A percentile compares a stretch with the other conserved stretches of the same genome.
phyloP scores from a whole-genome alignment of 92 coral and sea anemone genomes.

The Muricea muricata region DNA sequence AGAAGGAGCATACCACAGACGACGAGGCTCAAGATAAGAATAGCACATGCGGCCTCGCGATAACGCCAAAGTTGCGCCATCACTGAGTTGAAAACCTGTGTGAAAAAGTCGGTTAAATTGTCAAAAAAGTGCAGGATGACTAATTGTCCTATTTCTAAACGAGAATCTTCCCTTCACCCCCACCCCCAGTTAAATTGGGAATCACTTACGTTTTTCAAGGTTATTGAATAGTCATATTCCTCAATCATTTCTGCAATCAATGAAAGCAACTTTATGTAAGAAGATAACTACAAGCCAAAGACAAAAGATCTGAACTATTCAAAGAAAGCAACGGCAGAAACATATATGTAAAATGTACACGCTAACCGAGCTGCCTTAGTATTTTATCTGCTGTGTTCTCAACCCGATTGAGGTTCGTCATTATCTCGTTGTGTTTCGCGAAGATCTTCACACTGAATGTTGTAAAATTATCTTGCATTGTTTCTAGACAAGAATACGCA shows the following conservation, averaged over 20 bases:
- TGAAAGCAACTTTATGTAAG: neutral
- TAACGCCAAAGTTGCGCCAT: neutral
- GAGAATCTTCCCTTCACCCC: neutral
- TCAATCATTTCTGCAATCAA: neutral
- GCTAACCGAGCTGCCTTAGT: constrained; percentile 7
- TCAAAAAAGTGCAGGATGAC: no score
- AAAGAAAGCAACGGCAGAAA: no score
- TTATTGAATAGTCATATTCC: neutral
- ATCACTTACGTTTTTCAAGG: neutral
- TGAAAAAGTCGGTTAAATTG: neutral
- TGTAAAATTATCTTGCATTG: constrained; percentile 15
- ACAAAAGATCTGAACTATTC: no score
- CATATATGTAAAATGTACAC: no score
- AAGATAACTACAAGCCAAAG: neutral
- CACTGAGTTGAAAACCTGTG: neutral
- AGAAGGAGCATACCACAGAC: neutral
- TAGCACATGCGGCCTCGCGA: neutral
- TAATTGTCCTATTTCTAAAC: no score
- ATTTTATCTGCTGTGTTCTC: constrained; percentile 5
- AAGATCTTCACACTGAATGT: constrained; percentile 12
- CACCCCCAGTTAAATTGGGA: neutral
- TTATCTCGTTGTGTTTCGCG: constrained; percentile 14
- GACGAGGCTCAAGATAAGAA: neutral
- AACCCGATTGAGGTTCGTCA: neutral
- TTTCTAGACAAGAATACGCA: neutral